Conservation (phyloP, 2,113 vertebrate species). For the Diadophis punctatus region DNA sequence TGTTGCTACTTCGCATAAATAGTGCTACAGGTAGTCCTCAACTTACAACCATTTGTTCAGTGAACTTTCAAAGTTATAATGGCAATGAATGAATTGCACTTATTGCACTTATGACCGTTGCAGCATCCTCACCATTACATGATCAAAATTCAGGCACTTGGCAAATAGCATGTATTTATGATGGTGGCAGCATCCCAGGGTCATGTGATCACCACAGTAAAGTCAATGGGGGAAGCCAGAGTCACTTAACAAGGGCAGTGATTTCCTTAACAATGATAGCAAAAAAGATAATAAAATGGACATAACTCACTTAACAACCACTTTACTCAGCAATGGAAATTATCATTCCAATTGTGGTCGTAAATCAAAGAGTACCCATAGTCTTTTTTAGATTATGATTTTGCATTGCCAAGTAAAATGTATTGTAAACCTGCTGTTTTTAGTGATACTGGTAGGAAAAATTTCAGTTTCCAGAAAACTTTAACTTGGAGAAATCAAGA, state of each 20-base stretch:
- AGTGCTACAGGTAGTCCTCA: neutral
- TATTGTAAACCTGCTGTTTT: neutral
- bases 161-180: neutral
- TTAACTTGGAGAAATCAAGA: neutral
- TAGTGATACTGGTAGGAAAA: neutral
- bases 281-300: neutral
- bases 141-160: neutral
- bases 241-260: neutral
- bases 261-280: neutral
- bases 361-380: neutral
- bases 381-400: neutral
- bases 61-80: neutral
- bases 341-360: neutral
- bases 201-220: neutral
- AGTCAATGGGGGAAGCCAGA: neutral
- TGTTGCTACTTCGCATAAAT: neutral
- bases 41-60: neutral
- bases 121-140: neutral
- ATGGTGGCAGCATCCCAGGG: neutral
- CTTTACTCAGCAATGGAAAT: neutral
- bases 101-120: neutral
- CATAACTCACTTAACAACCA: neutral
- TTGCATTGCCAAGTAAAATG: neutral
- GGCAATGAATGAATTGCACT: neutral
- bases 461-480: neutral